phyloP scores from a whole-genome alignment of 37 sponge, comb jelly and placozoan genomes.

The Axinella damicornis region DNA sequence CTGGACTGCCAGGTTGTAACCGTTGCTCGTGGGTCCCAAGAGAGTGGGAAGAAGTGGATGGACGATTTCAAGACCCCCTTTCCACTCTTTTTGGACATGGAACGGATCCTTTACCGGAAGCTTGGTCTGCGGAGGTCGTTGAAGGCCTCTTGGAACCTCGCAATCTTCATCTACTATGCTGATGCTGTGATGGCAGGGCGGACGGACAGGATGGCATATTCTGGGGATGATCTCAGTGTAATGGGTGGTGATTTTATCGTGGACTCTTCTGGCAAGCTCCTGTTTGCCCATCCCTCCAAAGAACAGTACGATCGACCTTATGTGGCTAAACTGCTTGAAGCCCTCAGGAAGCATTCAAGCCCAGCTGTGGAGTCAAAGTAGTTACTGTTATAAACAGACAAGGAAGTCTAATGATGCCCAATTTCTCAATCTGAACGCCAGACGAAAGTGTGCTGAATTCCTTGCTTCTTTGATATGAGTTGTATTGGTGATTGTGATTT shows the following conservation, averaged over 20 bases:
- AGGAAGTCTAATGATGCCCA: slow-evolving; percentile 12
- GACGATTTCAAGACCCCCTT: slow-evolving; percentile 13
- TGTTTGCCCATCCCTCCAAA: slow-evolving; percentile 44
- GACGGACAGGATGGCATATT: slow-evolving; percentile 7
- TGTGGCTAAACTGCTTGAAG: slow-evolving; percentile 26
- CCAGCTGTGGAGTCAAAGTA: too few species aligned
- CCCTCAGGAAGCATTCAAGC: background rate
- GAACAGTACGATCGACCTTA: slow-evolving; percentile 68
- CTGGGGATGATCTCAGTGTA: slow-evolving; percentile 60
- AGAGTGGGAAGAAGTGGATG: slow-evolving; percentile 35
- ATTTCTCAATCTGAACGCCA: slow-evolving; percentile 12
- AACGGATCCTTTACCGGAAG: slow-evolving; percentile 36
- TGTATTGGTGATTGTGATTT: too few species aligned
- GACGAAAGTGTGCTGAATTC: slow-evolving; percentile 39
- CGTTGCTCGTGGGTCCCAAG: slow-evolving; percentile 29
- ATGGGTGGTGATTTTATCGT: slow-evolving; percentile 78
- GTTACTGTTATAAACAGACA: too few species aligned
- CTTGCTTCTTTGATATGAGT: too few species aligned
- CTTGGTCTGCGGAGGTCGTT: slow-evolving; percentile 47
- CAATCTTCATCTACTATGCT: slow-evolving; percentile 56
- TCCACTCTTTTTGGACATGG: slow-evolving; percentile 33
- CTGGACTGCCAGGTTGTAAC: slow-evolving; percentile 8
- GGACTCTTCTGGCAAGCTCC: slow-evolving; percentile 39
- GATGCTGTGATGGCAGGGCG: slow-evolving; percentile 24
- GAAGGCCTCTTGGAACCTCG: slow-evolving; percentile 30